A percentile compares a stretch with the other conserved stretches of the same genome.
Evolutionary conservation across 2,113 vertebrate species (phyloP).

Genomic region (Salvelinus fontinalis): DNA sequence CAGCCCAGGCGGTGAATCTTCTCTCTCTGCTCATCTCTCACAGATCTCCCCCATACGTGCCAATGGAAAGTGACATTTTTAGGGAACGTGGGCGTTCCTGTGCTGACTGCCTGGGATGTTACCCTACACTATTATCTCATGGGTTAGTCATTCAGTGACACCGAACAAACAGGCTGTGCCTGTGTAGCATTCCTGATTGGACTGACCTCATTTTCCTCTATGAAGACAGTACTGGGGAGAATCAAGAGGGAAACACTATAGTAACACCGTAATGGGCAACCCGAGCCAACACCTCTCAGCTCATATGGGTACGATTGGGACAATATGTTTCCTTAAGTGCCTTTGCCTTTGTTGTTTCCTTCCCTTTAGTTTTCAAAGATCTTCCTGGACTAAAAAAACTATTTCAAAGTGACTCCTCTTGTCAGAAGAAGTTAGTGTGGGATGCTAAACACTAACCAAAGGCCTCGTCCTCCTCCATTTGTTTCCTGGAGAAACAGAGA

Average conservation of each 20-base stretch:
- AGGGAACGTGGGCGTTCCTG: background rate
- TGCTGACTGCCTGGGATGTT: background rate
- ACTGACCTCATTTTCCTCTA: too few relatives aligned
- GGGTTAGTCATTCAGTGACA: too few relatives aligned
- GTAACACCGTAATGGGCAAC: background rate
- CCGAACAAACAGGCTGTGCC: too few relatives aligned
- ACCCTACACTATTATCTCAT: too few relatives aligned
- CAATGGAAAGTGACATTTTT: slow-evolving; percentile 6
- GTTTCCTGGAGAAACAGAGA: slow-evolving; percentile 40
- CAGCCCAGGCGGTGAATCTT: background rate
- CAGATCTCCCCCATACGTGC: background rate
- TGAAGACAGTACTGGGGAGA: too few relatives aligned
- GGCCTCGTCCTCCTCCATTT: slow-evolving; percentile 8
- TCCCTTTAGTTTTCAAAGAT: background rate
- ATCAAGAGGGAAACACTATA: too few relatives aligned
- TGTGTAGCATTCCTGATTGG: too few relatives aligned
- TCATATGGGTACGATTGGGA: background rate
- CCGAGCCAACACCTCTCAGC: background rate
- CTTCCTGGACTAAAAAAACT: slow-evolving; percentile 8
- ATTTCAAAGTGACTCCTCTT: slow-evolving; percentile 35
- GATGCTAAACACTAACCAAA: slow-evolving; percentile 5
- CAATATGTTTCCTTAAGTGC: slow-evolving; percentile 11
- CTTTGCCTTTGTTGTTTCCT: background rate
- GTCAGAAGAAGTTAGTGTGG: slow-evolving; percentile 48
- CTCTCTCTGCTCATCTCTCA: background rate